Evolutionary conservation across 2,113 vertebrate species (phyloP).

Genomic region (Lepus timidus): DNA sequence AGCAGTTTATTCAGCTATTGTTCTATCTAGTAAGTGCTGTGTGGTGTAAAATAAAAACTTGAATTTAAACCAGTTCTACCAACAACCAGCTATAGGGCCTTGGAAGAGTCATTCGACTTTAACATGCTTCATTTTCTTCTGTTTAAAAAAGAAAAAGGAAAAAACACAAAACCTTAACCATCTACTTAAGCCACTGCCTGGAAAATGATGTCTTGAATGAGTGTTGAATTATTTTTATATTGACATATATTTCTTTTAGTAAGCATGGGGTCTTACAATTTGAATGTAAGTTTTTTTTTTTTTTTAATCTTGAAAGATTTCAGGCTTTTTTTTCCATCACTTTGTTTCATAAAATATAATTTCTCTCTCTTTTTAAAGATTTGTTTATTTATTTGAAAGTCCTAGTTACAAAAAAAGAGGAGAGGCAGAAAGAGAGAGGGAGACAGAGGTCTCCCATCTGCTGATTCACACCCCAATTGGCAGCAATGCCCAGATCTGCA

Average conservation of each 20-base stretch:
- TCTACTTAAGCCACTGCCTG: background rate
- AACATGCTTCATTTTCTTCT: too few relatives aligned
- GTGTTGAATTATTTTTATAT: constrained; percentile 55
- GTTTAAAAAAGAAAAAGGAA: background rate
- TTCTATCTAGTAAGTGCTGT: constrained; percentile 1
- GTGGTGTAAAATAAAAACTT: background rate
- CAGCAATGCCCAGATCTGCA: too few relatives aligned
- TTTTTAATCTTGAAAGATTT: background rate
- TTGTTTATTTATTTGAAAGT: too few relatives aligned
- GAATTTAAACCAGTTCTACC: background rate
- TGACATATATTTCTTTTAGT: background rate
- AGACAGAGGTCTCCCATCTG: too few relatives aligned
- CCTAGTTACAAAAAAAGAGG: too few relatives aligned
- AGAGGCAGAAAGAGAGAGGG: too few relatives aligned
- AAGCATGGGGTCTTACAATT: constrained; percentile 3
- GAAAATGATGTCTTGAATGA: constrained; percentile 46
- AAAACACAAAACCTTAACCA: too few relatives aligned
- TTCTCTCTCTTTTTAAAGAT: background rate
- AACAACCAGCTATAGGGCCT: background rate
- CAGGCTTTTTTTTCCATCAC: background rate
- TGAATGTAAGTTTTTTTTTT: background rate
- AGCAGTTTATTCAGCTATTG: background rate
- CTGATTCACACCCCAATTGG: too few relatives aligned
- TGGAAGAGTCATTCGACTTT: too few relatives aligned
- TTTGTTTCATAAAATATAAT: constrained; percentile 35